A percentile compares a stretch with the other conserved stretches of the same genome.
phyloP scores from a whole-genome alignment of 1,140 invertebrate genomes.

The Cherax quadricarinatus region DNA sequence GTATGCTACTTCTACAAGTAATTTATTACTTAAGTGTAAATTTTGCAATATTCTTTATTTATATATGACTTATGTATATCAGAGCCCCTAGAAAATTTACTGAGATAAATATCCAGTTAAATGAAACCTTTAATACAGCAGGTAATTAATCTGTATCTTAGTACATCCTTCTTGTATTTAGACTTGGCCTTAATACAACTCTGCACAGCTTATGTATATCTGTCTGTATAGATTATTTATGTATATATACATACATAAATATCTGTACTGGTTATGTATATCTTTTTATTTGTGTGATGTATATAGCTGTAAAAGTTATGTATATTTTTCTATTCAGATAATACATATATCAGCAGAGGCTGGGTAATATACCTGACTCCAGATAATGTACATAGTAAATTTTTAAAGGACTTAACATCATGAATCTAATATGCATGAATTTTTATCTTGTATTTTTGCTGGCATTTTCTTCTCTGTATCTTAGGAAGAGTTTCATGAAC shows the following conservation, averaged over 20 bases:
- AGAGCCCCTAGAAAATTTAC: background rate
- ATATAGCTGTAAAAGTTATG: too few relatives aligned
- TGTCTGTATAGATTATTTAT: too few relatives aligned
- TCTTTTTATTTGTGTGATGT: too few relatives aligned
- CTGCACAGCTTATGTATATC: too few relatives aligned
- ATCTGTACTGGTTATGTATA: constrained; percentile 29
- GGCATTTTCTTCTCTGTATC: constrained; percentile 30
- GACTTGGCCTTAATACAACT: background rate
- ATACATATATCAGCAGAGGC: too few relatives aligned
- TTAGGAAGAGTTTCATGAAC: background rate
- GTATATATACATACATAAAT: too few relatives aligned
- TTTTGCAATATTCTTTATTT: too few relatives aligned
- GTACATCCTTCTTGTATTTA: background rate
- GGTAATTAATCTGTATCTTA: background rate
- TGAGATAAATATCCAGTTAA: background rate
- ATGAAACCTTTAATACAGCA: background rate
- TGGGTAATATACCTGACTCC: too few relatives aligned
- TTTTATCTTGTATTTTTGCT: constrained; percentile 17
- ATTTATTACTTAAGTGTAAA: too few relatives aligned
- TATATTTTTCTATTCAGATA: too few relatives aligned
- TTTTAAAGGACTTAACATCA: constrained; percentile 18
- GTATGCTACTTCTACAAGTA: too few relatives aligned
- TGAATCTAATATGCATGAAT: constrained; percentile 24
- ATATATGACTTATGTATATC: background rate
- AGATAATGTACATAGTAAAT: constrained; percentile 9